These are phyloP conservation scores for cattle (Bos taurus) DNA, from an alignment of 2,113 vertebrate species.

Conservation along the genomic window DNA sequence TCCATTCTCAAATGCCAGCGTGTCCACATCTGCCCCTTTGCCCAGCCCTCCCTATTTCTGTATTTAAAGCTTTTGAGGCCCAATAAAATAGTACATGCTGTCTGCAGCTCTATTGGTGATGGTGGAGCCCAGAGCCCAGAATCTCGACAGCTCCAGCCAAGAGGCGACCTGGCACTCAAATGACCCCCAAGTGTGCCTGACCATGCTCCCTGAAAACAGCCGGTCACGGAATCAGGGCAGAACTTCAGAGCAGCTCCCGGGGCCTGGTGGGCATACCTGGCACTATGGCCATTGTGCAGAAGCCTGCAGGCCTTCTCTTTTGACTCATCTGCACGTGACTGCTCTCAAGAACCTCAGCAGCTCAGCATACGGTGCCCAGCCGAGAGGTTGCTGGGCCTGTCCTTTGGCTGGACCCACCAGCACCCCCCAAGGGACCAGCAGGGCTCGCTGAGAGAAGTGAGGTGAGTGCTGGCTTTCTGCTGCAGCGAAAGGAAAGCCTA, in stretches of 20 bases:
- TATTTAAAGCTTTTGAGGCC: constrained; percentile 77
- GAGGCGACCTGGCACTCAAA: not conserved
- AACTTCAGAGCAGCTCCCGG: not conserved
- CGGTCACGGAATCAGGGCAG: not conserved
- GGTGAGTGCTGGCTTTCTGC: not conserved
- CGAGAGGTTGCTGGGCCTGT: not conserved
- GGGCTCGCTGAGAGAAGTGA: not conserved
- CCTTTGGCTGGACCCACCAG: not conserved
- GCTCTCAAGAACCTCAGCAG: not conserved
- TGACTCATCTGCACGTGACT: not conserved
- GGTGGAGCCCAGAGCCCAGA: not conserved
- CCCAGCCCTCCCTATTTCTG: constrained; percentile 41
- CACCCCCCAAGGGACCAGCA: not conserved
- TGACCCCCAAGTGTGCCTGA: not conserved
- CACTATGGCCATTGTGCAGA: not conserved
- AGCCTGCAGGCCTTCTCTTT: not conserved
- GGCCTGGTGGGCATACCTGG: not conserved
- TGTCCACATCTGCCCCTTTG: not conserved
- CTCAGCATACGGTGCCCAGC: not conserved
- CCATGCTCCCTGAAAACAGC: not conserved
- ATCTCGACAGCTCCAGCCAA: not conserved
- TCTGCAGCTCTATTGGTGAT: constrained; percentile 31
- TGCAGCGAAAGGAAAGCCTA: not conserved
- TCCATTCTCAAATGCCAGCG: constrained; percentile 35
- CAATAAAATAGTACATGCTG: constrained; percentile 74